These are phyloP conservation scores for Standfussiana lucernea DNA, from an alignment of 2,888 invertebrate species.

Conservation along the genomic window DNA sequence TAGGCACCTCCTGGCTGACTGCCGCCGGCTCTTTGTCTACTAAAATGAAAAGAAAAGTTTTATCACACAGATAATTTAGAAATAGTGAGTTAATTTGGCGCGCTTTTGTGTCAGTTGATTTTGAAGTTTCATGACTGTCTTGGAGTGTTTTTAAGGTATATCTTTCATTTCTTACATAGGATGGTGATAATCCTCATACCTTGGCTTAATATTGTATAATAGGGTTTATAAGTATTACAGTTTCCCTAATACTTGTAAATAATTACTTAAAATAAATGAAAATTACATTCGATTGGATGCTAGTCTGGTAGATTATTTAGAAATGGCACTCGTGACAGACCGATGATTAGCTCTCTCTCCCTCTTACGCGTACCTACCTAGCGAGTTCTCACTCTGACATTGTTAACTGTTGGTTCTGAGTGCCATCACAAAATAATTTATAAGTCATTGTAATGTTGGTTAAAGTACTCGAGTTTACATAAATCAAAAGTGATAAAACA, in stretches of 20 bases:
- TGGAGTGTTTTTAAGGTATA: neutral
- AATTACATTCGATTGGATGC: constrained; percentile 1
- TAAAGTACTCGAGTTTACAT: constrained; percentile 26
- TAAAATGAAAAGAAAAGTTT: constrained; percentile 71
- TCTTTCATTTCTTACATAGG: neutral
- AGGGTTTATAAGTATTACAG: neutral
- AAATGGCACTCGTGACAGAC: neutral
- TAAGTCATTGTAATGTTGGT: constrained; percentile 10
- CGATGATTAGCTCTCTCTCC: neutral
- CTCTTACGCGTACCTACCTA: constrained; percentile 2
- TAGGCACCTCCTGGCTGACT: constrained; percentile 77
- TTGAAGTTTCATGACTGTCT: neutral
- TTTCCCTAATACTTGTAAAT: neutral
- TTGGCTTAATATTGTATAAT: neutral
- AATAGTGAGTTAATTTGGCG: constrained; percentile 15
- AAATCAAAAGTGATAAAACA: constrained; percentile 20
- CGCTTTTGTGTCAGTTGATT: constrained; percentile 12
- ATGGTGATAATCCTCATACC: neutral
- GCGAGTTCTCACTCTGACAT: constrained; percentile 11
- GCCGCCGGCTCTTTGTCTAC: constrained; percentile 78
- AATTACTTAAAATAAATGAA: neutral
- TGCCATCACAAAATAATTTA: constrained; percentile 12
- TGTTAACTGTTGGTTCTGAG: neutral
- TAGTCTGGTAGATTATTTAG: constrained; percentile 21
- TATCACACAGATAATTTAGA: neutral